A percentile compares a stretch with the other conserved stretches of the same genome.
These are phyloP conservation scores for Columba janthina DNA, from an alignment of 2,113 vertebrate species.

Conservation along the genomic window DNA sequence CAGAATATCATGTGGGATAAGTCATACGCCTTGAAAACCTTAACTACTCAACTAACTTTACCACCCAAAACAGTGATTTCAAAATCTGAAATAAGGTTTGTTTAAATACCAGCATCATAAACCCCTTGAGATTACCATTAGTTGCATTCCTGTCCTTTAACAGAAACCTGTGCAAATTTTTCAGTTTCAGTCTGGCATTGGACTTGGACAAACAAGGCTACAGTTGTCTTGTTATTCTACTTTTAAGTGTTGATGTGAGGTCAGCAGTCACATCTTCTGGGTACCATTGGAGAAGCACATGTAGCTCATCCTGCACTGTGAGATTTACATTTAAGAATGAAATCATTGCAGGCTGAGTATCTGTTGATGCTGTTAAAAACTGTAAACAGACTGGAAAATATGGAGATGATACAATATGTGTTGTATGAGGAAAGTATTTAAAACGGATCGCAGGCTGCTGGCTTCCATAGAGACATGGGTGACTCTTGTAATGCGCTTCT, in stretches of 20 bases:
- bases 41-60: background rate
- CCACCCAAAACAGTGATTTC: background rate
- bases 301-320: background rate
- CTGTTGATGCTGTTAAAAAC: background rate
- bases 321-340: background rate
- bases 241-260: background rate
- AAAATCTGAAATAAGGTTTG: background rate
- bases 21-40: background rate
- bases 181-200: background rate
- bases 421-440: background rate
- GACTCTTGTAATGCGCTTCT: background rate
- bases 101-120: background rate
- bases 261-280: background rate
- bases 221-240: background rate
- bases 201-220: background rate
- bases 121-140: background rate
- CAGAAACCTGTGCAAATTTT: background rate
- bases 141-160: background rate
- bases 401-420: background rate
- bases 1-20: background rate
- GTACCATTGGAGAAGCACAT: background rate
- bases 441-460: background rate
- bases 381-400: background rate
- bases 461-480: background rate
- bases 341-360: background rate